Evolutionary conservation across 2,888 invertebrate genomes (phyloP), one percentile per base, ranked within the genome.

Genomic region (Synanthedon formicaeformis): DNA sequence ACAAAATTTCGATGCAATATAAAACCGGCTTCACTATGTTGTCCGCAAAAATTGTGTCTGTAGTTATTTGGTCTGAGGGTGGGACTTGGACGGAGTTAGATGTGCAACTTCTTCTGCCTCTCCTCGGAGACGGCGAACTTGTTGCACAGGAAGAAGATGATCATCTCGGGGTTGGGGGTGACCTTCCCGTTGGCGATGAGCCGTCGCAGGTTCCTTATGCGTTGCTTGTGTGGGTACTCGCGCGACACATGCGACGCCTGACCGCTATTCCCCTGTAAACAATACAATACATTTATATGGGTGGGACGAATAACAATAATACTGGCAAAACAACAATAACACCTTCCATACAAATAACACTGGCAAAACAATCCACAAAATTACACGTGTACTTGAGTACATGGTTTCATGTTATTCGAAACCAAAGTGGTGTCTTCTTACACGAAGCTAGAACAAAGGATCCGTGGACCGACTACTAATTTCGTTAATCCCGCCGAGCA

Each of bases 171-270:
- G 12, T 81, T 82, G n/a, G 88, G 81, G 57, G 84, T 82, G 48
- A 88, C 77, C 64, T 86, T 88, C 52, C 84, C 86, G 53, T 82
- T 79, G 4, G 74, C 75, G 63, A 88, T 87, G 41, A 88, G 73
- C 52, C 75, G 69, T 56, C 88, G 81, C 57, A 91, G 81, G 73
- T 91, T 90, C 58, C 90, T 83, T 54, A 91, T 85, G 63, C 90
- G 89, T 68, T 90, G 89, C 76, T 89, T 89, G 75, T 91, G 91
- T 18, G 91, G 90, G 66, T 90, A 88, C 73, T 90, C 90, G 23
- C 81, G 71, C 27, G 73, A 70, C 41, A 51, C 58, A 4, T 59
- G 54, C 52, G 55, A 60, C 23, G 58, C 54, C 75, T 80, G 71
- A 8, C 27, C 8, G 27, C 27, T 34, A 8, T 34, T 34, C 10